A percentile compares a stretch with the other conserved stretches of the same genome.
Conservation (phyloP, 1,140 invertebrate genomes). For the Caenorhabditis brenneri region DNA sequence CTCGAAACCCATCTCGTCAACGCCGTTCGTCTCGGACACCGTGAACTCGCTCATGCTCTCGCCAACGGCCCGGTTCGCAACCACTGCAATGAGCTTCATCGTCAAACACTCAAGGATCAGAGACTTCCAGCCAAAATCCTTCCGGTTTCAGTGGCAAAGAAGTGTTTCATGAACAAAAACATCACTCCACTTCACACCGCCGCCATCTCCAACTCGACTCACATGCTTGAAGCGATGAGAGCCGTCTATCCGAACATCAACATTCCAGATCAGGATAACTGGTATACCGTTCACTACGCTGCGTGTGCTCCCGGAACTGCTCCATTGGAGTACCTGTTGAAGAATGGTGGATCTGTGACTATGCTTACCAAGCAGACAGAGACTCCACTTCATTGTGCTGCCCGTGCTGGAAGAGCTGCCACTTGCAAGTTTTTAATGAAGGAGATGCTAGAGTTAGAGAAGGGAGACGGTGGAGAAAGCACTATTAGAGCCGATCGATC, state of each 20-base stretch:
- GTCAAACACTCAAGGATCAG: slow-evolving; percentile 30
- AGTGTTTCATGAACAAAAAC: slow-evolving; percentile 68
- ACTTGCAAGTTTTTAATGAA: slow-evolving; percentile 72
- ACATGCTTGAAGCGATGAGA: slow-evolving; percentile 71
- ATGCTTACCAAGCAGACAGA: slow-evolving; percentile 70
- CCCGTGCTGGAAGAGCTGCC: slow-evolving; percentile 71
- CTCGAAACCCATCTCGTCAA: slow-evolving; percentile 58
- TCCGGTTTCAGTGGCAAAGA: slow-evolving; percentile 72
- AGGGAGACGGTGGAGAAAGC: slow-evolving; percentile 17
- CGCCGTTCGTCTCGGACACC: slow-evolving; percentile 72
- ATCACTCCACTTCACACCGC: slow-evolving; percentile 75
- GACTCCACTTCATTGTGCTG: slow-evolving; percentile 73
- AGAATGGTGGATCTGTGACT: slow-evolving; percentile 60
- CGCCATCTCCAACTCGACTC: slow-evolving; percentile 71
- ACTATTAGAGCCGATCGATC: slow-evolving; percentile 3
- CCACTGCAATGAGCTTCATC: slow-evolving; percentile 44
- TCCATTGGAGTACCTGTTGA: slow-evolving; percentile 73
- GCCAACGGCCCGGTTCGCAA: slow-evolving; percentile 57
- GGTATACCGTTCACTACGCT: slow-evolving; percentile 74
- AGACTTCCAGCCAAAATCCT: slow-evolving; percentile 68
- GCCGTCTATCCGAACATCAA: slow-evolving; percentile 72
- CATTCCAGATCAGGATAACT: slow-evolving; percentile 72
- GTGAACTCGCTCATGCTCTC: slow-evolving; percentile 72
- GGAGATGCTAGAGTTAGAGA: slow-evolving; percentile 47
- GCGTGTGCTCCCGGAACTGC: slow-evolving; percentile 73